Conservation (phyloP, 2,113 vertebrate genomes). For the Antechinus stuartii region DNA sequence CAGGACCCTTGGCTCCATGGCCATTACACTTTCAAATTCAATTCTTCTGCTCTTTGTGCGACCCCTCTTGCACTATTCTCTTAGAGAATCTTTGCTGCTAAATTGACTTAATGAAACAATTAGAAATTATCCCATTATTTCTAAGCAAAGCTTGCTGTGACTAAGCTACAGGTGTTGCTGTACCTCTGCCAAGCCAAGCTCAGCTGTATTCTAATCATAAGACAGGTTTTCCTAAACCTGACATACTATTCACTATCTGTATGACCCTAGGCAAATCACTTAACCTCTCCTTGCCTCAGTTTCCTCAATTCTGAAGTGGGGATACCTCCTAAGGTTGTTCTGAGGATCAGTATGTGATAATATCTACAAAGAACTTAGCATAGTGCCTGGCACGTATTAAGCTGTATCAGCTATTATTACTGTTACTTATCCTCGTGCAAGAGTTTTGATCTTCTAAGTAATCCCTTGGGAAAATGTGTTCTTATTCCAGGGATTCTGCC, state of each 20-base stretch:
- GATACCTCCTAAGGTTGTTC: neutral
- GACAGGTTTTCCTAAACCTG: neutral
- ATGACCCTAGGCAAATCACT: neutral
- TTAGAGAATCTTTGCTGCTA: neutral
- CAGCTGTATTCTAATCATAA: neutral
- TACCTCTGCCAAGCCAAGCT: neutral
- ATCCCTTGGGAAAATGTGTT: neutral
- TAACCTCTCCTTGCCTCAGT: neutral
- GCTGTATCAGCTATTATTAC: neutral
- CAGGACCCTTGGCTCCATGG: neutral
- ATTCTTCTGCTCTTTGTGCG: neutral
- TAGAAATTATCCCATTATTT: neutral
- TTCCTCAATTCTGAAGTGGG: neutral
- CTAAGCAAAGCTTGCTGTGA: neutral
- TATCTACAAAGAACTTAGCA: neutral
- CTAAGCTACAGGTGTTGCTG: neutral
- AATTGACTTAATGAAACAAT: neutral
- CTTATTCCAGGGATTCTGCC: neutral
- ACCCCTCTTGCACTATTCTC: neutral
- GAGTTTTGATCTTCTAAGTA: neutral
- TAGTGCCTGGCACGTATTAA: neutral
- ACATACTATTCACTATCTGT: neutral
- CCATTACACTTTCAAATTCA: too few relatives aligned
- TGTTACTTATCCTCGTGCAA: neutral
- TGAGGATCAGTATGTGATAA: neutral